phyloP scores from a whole-genome alignment of 1,140 invertebrate genomes.

The Stegodyphus mimosarum region DNA sequence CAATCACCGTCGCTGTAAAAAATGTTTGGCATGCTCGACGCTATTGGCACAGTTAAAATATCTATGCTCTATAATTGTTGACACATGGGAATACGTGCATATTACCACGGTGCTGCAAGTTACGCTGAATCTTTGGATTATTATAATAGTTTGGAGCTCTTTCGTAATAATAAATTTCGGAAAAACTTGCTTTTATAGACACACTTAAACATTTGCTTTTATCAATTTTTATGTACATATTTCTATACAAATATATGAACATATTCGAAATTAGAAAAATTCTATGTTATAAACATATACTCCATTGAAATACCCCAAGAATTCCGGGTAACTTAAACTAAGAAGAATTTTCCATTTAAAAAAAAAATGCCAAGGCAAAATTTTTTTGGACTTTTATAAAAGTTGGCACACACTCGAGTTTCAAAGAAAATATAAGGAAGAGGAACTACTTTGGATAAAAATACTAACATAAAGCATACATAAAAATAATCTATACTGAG shows the following conservation, averaged over 20 bases:
- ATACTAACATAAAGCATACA: neutral
- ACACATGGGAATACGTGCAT: neutral
- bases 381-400: neutral
- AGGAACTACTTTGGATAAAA: neutral
- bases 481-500: neutral
- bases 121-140: neutral
- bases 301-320: neutral
- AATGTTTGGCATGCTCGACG: neutral
- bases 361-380: neutral
- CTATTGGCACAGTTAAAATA: neutral
- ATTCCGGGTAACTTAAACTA: neutral
- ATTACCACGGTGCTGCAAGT: too few relatives aligned
- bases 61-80: neutral
- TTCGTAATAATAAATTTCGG: neutral
- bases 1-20: neutral
- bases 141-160: neutral
- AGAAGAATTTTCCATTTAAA: neutral
- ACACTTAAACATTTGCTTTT: neutral
- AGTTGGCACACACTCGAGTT: neutral
- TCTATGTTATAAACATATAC: neutral
- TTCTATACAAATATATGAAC: constrained; percentile 21
- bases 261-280: neutral
- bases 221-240: constrained; percentile 16
- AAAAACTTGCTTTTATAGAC: neutral
- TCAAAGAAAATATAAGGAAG: too few relatives aligned